These are phyloP conservation scores for Holothuria glaberrima DNA, from an alignment of 35 echinoderm and acorn worm species.

Conservation along the genomic window DNA sequence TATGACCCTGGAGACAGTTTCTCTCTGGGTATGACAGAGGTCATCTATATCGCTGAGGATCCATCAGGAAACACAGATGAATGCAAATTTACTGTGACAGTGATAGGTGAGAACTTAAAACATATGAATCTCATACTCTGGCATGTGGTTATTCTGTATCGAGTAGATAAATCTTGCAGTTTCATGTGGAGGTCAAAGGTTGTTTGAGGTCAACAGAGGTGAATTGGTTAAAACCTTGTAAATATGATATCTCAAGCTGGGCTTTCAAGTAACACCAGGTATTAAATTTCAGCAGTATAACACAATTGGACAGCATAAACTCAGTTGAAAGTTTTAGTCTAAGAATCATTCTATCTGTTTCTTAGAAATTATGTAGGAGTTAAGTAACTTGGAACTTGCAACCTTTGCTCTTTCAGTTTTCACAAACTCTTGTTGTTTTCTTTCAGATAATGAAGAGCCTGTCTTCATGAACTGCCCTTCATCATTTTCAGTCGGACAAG, in stretches of 20 bases:
- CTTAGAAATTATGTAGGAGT: too few relatives aligned
- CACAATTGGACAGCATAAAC: too few relatives aligned
- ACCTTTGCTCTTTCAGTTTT: background rate
- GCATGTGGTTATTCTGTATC: too few relatives aligned
- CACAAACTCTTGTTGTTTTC: background rate
- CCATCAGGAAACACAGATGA: slow-evolving; percentile 26
- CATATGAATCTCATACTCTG: background rate
- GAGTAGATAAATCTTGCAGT: background rate
- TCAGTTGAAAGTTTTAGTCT: too few relatives aligned
- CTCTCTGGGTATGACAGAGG: slow-evolving; percentile 46
- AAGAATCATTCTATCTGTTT: too few relatives aligned
- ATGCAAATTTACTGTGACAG: slow-evolving; percentile 60
- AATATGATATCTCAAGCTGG: too few relatives aligned
- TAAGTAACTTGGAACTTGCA: too few relatives aligned
- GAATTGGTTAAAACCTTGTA: background rate
- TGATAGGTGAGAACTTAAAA: slow-evolving; percentile 23
- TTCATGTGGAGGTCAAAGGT: background rate
- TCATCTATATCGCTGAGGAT: slow-evolving; percentile 72
- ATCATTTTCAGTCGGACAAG: slow-evolving; percentile 34
- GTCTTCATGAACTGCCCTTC: slow-evolving; percentile 56
- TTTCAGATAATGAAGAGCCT: slow-evolving; percentile 57
- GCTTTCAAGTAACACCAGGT: too few relatives aligned
- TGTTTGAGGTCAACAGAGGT: background rate
- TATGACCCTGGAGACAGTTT: slow-evolving; percentile 35
- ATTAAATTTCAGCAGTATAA: too few relatives aligned